A percentile compares a stretch with the other conserved stretches of the same genome.
Evolutionary conservation across 2,888 invertebrate genomes (phyloP).

Genomic region (Morpho achilles): DNA sequence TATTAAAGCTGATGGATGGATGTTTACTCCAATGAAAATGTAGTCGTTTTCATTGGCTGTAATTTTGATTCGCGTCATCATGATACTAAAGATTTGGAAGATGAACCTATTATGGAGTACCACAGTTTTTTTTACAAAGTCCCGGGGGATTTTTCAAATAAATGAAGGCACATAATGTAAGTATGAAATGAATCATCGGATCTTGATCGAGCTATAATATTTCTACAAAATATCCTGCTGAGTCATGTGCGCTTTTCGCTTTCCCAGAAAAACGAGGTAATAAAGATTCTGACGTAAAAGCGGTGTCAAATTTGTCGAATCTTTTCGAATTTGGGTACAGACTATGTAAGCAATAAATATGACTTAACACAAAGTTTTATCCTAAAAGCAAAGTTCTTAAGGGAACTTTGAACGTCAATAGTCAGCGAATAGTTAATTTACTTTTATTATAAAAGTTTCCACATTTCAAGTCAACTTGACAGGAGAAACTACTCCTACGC

Average conservation of each 20-base stretch:
- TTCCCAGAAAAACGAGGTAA: conserved; percentile 1
- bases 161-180: too few species aligned
- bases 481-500: conserved; percentile 21
- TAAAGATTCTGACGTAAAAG: conserved; percentile 5
- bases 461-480: conserved; percentile 54
- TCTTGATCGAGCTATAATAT: neutral
- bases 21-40: conserved; percentile 34
- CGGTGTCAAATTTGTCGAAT: conserved; percentile 3
- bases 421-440: conserved; percentile 63
- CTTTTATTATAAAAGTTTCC: conserved; percentile 70
- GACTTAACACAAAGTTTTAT: conserved; percentile 55
- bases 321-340: conserved; percentile 6
- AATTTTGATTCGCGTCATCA: conserved; percentile 21
- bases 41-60: conserved; percentile 13
- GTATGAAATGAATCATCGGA: neutral
- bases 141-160: neutral
- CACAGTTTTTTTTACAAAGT: conserved; percentile 4
- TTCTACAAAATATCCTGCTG: neutral
- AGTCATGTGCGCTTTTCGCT: neutral
- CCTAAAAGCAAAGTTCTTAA: conserved; percentile 47
- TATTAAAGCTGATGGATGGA: conserved; percentile 43
- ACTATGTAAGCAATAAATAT: conserved; percentile 48
- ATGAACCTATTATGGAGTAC: conserved; percentile 11
- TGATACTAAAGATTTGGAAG: conserved; percentile 16
- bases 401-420: conserved; percentile 45